Base-by-base conservation (phyloP, 2,113 vertebrate species). In the Chaenogobius annularis region DNA sequence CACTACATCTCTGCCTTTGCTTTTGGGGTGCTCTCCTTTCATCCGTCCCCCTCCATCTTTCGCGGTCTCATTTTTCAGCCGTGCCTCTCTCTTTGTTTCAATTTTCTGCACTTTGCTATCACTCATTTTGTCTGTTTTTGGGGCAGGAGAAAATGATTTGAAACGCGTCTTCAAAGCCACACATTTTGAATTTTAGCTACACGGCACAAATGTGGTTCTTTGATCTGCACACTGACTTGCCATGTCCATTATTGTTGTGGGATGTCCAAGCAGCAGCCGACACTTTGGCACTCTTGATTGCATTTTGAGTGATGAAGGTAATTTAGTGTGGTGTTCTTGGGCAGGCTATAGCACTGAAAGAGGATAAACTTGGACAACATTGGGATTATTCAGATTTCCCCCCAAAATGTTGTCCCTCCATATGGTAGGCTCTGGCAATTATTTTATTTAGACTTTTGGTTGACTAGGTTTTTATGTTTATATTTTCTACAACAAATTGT, bases 1-100 rank as follows among this genome's bases (percentile, higher is more conserved):
- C 71, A 79, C 77, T 48, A 63, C 31, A 70, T 80, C 77, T 78
- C 50, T 61, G 23, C 20, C 12, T 59, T 59, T 46, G 54, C 61
- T 68, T 68, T 78, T 35, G 46, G 22, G 40, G 50, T 65, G 35
- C 59, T 10, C 22, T 50, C 69, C 20, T 35, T 68, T 74, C 35
- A 52, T 68, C 69, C 44, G 20, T 26, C 2, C 56, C 54, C 55
- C 5, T 58, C 43, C 20, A 44, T 44, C 62, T 69, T 17, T 75
- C 14, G 47, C 20, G 52, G 40, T 44, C 63, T 19, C 48, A 68
- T 50, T 59, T 69, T 74, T 66, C 50, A 23, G 10, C 69, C 3
- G 5, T 66, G 48, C 52, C 8, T 13, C 15, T 1, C 64, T 66
- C 48, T 56, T 47, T 72, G 54, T 75, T 75, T 69, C 50, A 17